A percentile compares a stretch with the other conserved stretches of the same genome.
Evolutionary conservation across 2,113 vertebrate species (phyloP).

Genomic region (Mirounga angustirostris): DNA sequence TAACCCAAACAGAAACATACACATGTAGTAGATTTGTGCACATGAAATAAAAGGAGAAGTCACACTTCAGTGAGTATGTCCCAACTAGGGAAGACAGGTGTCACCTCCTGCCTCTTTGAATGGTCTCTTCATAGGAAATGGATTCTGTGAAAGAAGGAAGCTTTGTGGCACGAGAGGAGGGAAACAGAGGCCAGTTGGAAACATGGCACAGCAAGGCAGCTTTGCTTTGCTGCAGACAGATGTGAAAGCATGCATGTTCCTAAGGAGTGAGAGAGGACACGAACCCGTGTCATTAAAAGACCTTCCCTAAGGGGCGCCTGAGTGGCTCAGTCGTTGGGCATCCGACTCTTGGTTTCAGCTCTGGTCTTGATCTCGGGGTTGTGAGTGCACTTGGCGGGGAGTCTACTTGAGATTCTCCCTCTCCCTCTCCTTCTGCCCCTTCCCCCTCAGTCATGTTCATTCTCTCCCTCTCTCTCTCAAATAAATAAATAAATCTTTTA

Average conservation of each 20-base stretch:
- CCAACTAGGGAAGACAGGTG: not conserved
- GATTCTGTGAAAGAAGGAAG: not conserved
- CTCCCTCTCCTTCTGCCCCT: not conserved
- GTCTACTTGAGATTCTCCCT: not conserved
- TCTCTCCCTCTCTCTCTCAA: not conserved
- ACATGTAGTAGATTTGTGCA: not conserved
- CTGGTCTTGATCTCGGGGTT: not conserved
- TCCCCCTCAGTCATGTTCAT: not conserved
- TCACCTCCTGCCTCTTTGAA: not conserved
- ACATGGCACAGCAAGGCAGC: not conserved
- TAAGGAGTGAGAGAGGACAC: not conserved
- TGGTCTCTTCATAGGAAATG: not conserved
- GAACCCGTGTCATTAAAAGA: not conserved
- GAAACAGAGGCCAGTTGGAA: not conserved
- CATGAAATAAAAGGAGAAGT: not conserved
- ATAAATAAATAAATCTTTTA: not conserved
- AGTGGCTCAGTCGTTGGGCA: not conserved
- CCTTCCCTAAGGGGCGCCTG: not conserved
- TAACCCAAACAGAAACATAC: not conserved
- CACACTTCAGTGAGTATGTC: not conserved
- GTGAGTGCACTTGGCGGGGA: not conserved
- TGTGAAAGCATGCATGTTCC: not conserved
- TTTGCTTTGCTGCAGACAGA: not conserved
- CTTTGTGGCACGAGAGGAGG: not conserved
- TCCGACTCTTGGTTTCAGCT: not conserved